Conservation (phyloP, 2,888 invertebrate genomes). For the Tetranychus truncatus region DNA sequence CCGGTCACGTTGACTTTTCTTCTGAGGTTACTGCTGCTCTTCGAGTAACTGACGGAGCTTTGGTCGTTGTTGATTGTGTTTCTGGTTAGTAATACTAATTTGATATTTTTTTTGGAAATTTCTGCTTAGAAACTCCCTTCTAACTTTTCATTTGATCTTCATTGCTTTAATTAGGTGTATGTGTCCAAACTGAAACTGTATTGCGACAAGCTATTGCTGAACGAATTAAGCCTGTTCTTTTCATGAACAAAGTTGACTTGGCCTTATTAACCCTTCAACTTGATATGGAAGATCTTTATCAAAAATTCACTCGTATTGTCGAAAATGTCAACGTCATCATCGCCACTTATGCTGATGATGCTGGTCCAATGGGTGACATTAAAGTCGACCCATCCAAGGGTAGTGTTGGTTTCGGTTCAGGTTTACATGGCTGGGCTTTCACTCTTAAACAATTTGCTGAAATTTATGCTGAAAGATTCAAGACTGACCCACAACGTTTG, state of each 20-base stretch:
- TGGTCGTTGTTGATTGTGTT: constrained; percentile 98
- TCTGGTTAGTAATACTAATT: constrained; percentile 50
- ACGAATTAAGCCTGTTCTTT: constrained; percentile 96
- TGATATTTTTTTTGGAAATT: background rate
- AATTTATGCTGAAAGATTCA: constrained; percentile 97
- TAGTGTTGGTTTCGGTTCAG: constrained; percentile 97
- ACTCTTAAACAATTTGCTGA: constrained; percentile 98
- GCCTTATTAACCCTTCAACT: constrained; percentile 90
- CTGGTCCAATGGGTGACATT: constrained; percentile 98
- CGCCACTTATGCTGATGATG: constrained; percentile 91
- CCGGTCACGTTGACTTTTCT: constrained; percentile 99
- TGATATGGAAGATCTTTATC: constrained; percentile 78
- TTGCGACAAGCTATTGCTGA: constrained; percentile 98
- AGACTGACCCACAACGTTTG: constrained; percentile 84
- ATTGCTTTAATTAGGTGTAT: constrained; percentile 55
- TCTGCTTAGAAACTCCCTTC: no score
- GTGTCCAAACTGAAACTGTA: constrained; percentile 99
- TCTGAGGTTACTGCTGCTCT: constrained; percentile 99
- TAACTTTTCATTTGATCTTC: constrained; percentile 6
- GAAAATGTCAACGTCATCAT: constrained; percentile 99
- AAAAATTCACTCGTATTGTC: constrained; percentile 97
- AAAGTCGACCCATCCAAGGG: constrained; percentile 91
- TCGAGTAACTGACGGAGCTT: constrained; percentile 97
- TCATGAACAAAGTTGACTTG: constrained; percentile 99
- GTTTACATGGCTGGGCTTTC: constrained; percentile 99